Percentiles rank a stretch among this genome's conserved stretches.
Conservation (phyloP, 2,797 vertebrate genomes). For the Loriculus beryllinus region DNA sequence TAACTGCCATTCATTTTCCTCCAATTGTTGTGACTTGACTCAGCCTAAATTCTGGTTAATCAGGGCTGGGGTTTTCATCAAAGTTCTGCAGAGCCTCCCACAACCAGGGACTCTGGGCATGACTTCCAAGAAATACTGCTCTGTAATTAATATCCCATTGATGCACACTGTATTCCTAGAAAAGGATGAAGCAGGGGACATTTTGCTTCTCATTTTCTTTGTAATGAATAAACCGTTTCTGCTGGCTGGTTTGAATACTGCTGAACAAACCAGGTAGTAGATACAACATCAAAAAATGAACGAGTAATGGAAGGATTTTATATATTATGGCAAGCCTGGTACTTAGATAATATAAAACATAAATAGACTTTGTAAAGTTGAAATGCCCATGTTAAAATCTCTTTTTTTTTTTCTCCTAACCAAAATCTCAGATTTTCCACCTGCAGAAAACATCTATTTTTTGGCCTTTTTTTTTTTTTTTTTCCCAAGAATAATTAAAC, state of each 20-base stretch:
- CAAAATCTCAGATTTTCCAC: not conserved
- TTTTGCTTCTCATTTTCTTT: not conserved
- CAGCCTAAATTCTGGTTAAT: not conserved
- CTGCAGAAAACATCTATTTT: not conserved
- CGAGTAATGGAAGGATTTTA: not conserved
- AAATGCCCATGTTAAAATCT: not conserved
- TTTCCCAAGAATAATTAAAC: not conserved
- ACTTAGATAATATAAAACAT: not conserved
- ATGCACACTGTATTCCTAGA: not conserved
- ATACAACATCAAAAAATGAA: constrained; percentile 7
- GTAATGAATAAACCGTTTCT: not conserved
- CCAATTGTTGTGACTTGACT: constrained; percentile 29
- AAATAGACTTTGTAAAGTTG: not conserved
- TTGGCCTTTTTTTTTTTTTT: not conserved
- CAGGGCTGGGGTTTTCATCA: not conserved
- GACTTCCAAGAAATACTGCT: constrained; percentile 11
- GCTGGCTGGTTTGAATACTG: not conserved
- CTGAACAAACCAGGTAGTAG: not conserved
- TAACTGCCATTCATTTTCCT: not conserved
- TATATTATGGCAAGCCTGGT: not conserved
- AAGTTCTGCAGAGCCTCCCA: not conserved
- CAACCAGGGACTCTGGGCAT: not conserved
- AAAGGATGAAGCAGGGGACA: not conserved
- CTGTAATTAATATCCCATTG: not conserved
- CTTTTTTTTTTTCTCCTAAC: not conserved